A percentile compares a stretch with the other conserved stretches of the same genome.
phyloP scores from a whole-genome alignment of 1,140 invertebrate species.

The Drosophila cardini region DNA sequence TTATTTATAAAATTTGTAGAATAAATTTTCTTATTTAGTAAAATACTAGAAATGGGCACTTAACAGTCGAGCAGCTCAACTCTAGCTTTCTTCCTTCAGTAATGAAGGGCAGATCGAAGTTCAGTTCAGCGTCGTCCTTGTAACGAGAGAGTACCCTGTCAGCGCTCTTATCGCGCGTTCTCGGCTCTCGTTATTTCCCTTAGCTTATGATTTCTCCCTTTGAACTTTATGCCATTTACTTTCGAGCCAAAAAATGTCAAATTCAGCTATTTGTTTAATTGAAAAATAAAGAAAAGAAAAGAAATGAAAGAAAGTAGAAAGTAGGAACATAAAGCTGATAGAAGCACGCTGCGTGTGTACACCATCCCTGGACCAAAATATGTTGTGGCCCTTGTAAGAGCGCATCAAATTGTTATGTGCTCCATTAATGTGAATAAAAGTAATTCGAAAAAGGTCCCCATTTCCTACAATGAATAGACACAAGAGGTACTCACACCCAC shows the following conservation, averaged over 20 bases:
- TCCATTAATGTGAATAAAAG: constrained; percentile 75
- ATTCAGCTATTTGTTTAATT: constrained; percentile 83
- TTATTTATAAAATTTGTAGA: no score
- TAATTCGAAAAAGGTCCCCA: constrained; percentile 20
- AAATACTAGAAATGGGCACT: no score
- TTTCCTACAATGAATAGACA: background rate
- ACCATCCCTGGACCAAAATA: background rate
- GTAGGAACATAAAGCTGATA: background rate
- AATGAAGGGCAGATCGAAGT: background rate
- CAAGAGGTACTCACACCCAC: background rate
- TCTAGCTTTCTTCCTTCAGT: no score
- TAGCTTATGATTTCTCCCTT: constrained; percentile 68
- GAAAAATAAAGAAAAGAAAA: constrained; percentile 48
- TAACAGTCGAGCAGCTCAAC: no score
- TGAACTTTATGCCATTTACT: constrained; percentile 55
- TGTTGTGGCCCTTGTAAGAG: constrained; percentile 15
- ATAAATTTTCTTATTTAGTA: no score
- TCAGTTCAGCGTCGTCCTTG: constrained; percentile 39
- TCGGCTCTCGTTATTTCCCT: constrained; percentile 64
- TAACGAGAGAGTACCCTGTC: constrained; percentile 1
- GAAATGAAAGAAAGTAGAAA: background rate
- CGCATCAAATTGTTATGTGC: constrained; percentile 70
- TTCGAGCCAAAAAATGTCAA: constrained; percentile 68
- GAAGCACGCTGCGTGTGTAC: constrained; percentile 13
- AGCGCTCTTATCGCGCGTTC: constrained; percentile 63